Evolutionary conservation across 2,797 vertebrate genomes (phyloP).

Genomic region (Epinephelus coioides): DNA sequence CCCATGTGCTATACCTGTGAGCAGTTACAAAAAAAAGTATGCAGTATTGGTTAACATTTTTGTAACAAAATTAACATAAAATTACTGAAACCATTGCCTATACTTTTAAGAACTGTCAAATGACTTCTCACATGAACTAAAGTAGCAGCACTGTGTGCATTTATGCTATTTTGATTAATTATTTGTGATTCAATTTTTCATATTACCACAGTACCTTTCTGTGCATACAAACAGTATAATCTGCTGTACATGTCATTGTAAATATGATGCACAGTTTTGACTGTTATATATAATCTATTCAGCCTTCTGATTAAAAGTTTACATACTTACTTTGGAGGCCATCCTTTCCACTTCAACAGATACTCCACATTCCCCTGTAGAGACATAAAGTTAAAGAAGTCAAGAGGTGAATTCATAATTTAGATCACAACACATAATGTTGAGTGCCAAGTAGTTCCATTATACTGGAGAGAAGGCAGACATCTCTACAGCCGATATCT

Average conservation of each 20-base stretch:
- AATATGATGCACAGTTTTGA: not conserved
- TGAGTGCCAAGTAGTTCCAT: no score
- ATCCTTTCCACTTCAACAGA: constrained; percentile 99
- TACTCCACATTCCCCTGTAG: constrained; percentile 97
- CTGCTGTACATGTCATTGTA: not conserved
- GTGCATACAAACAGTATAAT: not conserved
- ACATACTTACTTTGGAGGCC: constrained; percentile 97
- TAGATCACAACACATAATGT: no score
- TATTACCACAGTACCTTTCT: not conserved
- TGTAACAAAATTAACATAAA: not conserved
- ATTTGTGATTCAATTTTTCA: not conserved
- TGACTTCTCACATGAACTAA: no score
- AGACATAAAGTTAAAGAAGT: constrained; percentile 43
- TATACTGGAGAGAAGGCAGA: no score
- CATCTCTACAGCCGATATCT: no score
- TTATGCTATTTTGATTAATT: no score
- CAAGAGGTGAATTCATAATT: not conserved
- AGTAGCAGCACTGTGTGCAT: no score
- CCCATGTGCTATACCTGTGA: constrained; percentile 97
- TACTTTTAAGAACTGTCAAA: no score
- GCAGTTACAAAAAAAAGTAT: constrained; percentile 1
- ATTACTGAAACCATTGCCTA: no score
- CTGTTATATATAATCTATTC: constrained; percentile 12
- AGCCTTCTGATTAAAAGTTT: not conserved
- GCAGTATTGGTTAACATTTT: not conserved